phyloP scores from a whole-genome alignment of 2,888 invertebrate genomes.

The Drosophila villosipedis region DNA sequence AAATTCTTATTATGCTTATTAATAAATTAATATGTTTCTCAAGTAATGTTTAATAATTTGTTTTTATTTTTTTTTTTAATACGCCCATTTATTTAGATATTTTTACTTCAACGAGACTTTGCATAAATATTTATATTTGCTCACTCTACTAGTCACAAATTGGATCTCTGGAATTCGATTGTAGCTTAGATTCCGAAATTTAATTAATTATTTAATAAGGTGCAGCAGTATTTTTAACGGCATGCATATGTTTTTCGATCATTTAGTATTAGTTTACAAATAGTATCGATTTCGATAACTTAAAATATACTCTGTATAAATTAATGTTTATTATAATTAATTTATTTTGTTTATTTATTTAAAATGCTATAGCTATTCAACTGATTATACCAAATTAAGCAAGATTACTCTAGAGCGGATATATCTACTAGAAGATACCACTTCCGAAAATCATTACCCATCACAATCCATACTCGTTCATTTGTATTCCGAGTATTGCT shows the following conservation, averaged over 20 bases:
- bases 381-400: not conserved
- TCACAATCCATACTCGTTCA: not conserved
- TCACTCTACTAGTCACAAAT: too few species aligned
- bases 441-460: not conserved
- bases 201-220: too few species aligned
- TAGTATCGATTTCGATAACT: not conserved
- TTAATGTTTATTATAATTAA: not conserved
- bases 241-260: not conserved
- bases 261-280: not conserved
- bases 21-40: not conserved
- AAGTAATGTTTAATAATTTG: not conserved
- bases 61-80: not conserved
- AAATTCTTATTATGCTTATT: not conserved
- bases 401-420: not conserved
- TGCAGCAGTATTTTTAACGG: too few species aligned
- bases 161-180: too few species aligned
- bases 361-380: not conserved
- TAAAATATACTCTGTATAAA: not conserved
- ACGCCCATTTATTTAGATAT: too few species aligned
- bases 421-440: not conserved
- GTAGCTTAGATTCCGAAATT: too few species aligned
- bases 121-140: too few species aligned
- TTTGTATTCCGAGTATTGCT: not conserved
- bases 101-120: too few species aligned
- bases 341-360: not conserved